A percentile compares a stretch with the other conserved stretches of the same genome.
phyloP scores from a whole-genome alignment of 2,888 invertebrate genomes.

The Serrognathus titanus region DNA sequence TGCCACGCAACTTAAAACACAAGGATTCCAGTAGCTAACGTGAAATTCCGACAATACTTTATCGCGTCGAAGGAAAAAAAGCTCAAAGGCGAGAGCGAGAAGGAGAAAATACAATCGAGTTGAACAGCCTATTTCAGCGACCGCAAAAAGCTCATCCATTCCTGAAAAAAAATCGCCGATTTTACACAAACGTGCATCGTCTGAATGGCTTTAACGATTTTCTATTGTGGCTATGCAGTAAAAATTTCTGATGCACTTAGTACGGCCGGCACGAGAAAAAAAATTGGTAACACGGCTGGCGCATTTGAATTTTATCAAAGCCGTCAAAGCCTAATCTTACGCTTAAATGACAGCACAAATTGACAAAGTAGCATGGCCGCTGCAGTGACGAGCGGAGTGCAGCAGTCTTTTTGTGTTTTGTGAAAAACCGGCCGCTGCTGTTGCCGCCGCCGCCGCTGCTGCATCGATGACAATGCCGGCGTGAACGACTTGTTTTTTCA shows the following conservation, averaged over 20 bases:
- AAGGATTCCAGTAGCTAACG: conserved; percentile 15
- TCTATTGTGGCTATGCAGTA: neutral
- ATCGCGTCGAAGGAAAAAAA: neutral
- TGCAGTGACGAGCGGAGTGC: conserved; percentile 4
- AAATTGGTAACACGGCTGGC: conserved; percentile 2
- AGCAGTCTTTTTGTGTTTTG: conserved; percentile 7
- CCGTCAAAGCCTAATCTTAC: conserved; percentile 28
- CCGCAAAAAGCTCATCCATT: too few species aligned
- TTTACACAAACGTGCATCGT: too few species aligned
- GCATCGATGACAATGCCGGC: conserved; percentile 5
- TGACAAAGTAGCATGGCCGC: conserved; percentile 19
- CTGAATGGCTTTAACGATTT: too few species aligned
- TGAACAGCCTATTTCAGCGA: too few species aligned
- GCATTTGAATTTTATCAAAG: conserved; percentile 14
- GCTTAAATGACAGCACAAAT: conserved; percentile 28
- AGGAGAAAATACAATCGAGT: too few species aligned
- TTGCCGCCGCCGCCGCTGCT: neutral
- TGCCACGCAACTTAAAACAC: conserved; percentile 5
- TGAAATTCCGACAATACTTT: conserved; percentile 10
- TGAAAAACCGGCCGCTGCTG: neutral
- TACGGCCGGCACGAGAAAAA: conserved; percentile 1
- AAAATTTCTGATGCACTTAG: neutral
- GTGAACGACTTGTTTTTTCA: conserved; percentile 13
- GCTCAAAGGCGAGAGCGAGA: neutral
- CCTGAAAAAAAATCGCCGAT: too few species aligned